Evolutionary conservation across 2,888 invertebrate species (phyloP), one percentile per base, ranked within the genome.

Genomic region (Halictus quadricinctus): DNA sequence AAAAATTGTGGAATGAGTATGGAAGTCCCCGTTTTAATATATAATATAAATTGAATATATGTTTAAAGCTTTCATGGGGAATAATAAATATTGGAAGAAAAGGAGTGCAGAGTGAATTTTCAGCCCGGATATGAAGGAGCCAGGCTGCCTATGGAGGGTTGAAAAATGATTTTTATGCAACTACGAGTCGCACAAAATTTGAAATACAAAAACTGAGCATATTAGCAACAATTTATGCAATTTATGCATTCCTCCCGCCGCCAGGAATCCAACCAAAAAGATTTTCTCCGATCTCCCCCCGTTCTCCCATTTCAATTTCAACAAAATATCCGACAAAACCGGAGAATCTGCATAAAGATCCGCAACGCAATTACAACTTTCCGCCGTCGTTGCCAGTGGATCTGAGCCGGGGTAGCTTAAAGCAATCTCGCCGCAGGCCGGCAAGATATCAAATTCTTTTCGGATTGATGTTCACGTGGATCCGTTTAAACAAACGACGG

Each of bases 161-260:
- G 8, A 8, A 8, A 43, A 36, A 3, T 36, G 36, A 36, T 5
- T 36, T 36, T 36, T 36, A 36, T 4, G 36, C 36, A 4, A 36
- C 36, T 36, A 36, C 36, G 3, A 3, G 36, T 36, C 36, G 36
- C 36, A 36, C 3, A 36, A 36, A 36, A 36, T 36, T 2, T 3
- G 36, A 36, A 36, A 36, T 5, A 36, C 4, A 36, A 36, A 36
- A 36, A 36, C 36, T 36, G 4, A 36, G 4, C 43, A 0, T 10
- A 54, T n/a, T n/a, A 54, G n/a, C 54, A n/a, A 54, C 54, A 54
- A 54, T n/a, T n/a, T 54, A 54, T 54, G 54, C 54, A 54, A 54
- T 54, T n/a, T n/a, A 3, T 54, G 8, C 54, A 0, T 54, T 54
- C 54, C 8, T 8, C 2, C 0, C 3, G 3, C 54, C 10, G 10